phyloP scores from a whole-genome alignment of 2,113 vertebrate species.

The Gopherus evgoodei region DNA sequence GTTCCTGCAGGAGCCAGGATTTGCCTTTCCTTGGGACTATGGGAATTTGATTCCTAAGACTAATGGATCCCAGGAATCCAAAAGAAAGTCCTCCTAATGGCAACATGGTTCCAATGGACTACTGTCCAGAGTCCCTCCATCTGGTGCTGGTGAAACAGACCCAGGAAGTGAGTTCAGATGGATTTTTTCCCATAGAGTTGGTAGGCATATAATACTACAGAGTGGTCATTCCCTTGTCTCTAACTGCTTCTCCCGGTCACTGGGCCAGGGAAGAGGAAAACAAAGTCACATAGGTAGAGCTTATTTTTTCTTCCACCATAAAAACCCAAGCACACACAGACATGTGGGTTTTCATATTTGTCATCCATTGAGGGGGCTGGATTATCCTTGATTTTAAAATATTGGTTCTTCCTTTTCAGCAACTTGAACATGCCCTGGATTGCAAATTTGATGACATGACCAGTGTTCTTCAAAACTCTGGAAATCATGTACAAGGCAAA shows the following conservation, averaged over 20 bases:
- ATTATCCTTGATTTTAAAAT: not conserved
- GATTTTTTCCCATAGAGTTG: not conserved
- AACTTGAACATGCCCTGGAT: not conserved
- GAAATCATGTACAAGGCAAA: not conserved
- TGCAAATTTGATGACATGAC: not conserved
- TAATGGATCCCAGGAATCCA: not conserved
- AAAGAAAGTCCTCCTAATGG: not conserved
- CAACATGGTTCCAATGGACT: not conserved
- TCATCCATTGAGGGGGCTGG: not conserved
- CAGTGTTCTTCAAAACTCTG: not conserved
- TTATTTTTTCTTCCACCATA: no score
- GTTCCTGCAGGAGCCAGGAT: not conserved
- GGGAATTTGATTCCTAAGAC: not conserved
- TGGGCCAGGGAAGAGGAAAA: no score
- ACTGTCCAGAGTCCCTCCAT: not conserved
- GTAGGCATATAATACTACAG: accelerated
- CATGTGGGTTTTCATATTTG: not conserved
- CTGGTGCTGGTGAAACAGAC: not conserved
- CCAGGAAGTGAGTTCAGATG: not conserved
- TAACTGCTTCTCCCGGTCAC: not conserved
- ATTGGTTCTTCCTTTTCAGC: not conserved
- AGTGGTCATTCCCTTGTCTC: not conserved
- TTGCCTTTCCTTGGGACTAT: not conserved
- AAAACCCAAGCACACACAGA: not conserved
- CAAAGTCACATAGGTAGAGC: no score